Conservation (phyloP, 37 sponge, comb jelly and placozoan genomes). For the Diacarnus erythraeanus region DNA sequence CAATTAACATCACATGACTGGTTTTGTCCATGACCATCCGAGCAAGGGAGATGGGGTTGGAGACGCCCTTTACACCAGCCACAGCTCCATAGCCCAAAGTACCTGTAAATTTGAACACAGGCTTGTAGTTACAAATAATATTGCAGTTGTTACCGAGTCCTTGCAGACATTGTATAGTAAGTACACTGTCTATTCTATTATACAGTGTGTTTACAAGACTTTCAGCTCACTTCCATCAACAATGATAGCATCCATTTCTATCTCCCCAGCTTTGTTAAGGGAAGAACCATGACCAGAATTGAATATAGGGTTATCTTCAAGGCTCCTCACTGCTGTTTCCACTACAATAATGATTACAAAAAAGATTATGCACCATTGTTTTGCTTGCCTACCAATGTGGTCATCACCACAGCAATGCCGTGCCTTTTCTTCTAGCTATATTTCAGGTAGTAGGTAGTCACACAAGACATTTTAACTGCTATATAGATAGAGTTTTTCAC, state of each 20-base stretch:
- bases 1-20: constrained; percentile 76
- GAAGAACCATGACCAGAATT: constrained; percentile 79
- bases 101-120: no score
- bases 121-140: no score
- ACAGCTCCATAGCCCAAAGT: constrained; percentile 64
- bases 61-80: constrained; percentile 65
- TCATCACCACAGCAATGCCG: no score
- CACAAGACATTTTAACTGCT: no score
- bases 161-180: not conserved
- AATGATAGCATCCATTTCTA: constrained; percentile 86
- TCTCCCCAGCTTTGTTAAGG: constrained; percentile 53
- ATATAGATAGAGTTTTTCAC: not conserved
- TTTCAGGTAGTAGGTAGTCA: no score
- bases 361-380: no score
- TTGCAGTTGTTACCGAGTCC: no score
- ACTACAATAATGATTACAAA: no score
- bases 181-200: no score
- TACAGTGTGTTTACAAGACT: no score
- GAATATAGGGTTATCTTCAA: constrained; percentile 72
- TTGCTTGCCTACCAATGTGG: no score
- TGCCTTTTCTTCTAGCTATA: no score
- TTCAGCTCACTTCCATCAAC: constrained; percentile 67
- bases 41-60: constrained; percentile 78
- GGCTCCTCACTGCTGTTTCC: constrained; percentile 64
- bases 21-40: constrained; percentile 80